Base-by-base conservation (phyloP, 1,140 invertebrate genomes). In the Oscheius sp. region DNA sequence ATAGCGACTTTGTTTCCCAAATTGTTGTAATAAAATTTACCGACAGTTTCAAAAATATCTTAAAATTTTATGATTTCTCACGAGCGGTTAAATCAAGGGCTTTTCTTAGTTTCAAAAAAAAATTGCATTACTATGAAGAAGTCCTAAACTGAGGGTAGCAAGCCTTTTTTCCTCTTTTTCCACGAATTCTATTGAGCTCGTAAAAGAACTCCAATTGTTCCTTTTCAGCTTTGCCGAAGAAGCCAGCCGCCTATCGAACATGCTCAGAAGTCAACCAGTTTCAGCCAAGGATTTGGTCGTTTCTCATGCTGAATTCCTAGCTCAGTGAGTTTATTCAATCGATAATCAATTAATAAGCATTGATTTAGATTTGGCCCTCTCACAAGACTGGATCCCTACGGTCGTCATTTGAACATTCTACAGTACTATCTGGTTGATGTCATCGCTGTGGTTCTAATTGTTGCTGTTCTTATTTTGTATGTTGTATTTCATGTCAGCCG, bases 91-190 rank as follows among this genome's bases (percentile, higher is more conserved):
- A n/a, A n/a, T n/a, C n/a, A n/a, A n/a, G n/a, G n/a, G n/a, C n/a
- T n/a, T n/a, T n/a, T 70, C n/a, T 69, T 34, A 69, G 67, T 18
- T 71, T 73, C 35, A 26, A 18, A 7, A 10, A 63, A 63, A 63
- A 63, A 13, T n/a, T n/a, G n/a, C n/a, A n/a, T n/a, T n/a, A n/a
- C n/a, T n/a, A n/a, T n/a, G n/a, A n/a, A n/a, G n/a, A n/a, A n/a
- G n/a, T n/a, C n/a, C n/a, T n/a, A n/a, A n/a, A n/a, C n/a, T n/a
- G n/a, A n/a, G n/a, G n/a, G n/a, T n/a, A n/a, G n/a, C n/a, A n/a
- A n/a, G n/a, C n/a, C n/a, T n/a, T n/a, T n/a, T n/a, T n/a, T n/a
- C n/a, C n/a, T n/a, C n/a, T n/a, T n/a, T n/a, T n/a, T n/a, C n/a
- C n/a, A n/a, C n/a, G n/a, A n/a, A n/a, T n/a, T n/a, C n/a, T n/a